phyloP scores from a whole-genome alignment of 2,113 vertebrate genomes.

The Takifugu flavidus region DNA sequence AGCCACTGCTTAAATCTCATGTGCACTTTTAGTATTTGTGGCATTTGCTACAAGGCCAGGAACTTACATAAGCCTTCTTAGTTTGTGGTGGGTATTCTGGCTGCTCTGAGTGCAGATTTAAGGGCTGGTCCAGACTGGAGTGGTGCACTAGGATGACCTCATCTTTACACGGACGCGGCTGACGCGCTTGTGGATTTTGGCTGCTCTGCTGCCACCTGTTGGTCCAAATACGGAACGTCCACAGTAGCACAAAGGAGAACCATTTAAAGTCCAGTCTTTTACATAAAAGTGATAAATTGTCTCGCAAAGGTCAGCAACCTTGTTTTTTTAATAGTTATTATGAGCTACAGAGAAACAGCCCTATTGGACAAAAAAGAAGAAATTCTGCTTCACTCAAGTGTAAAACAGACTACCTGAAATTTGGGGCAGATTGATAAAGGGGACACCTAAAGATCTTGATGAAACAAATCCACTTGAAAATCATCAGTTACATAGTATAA shows the following conservation, averaged over 20 bases:
- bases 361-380: too few relatives aligned
- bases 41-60: not conserved
- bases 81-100: constrained; percentile 18
- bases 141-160: constrained; percentile 67
- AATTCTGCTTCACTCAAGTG: too few relatives aligned
- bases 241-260: not conserved
- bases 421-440: too few relatives aligned
- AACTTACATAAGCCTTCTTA: constrained; percentile 19
- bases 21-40: not conserved
- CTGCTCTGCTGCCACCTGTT: constrained; percentile 59
- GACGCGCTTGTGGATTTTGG: constrained; percentile 12
- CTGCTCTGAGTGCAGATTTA: constrained; percentile 20
- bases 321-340: too few relatives aligned
- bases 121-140: constrained; percentile 34
- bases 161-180: constrained; percentile 50
- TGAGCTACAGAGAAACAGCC: too few relatives aligned
- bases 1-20: too few relatives aligned
- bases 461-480: too few relatives aligned
- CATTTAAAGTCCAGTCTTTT: not conserved
- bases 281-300: too few relatives aligned
- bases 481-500: too few relatives aligned
- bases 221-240: not conserved
- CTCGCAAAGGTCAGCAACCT: too few relatives aligned
- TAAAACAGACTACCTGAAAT: too few relatives aligned
- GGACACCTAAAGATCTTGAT: too few relatives aligned